Percentiles rank a stretch among this genome's conserved stretches.
phyloP scores from a whole-genome alignment of 2,113 vertebrate genomes.

The Dryoscopus gambensis region DNA sequence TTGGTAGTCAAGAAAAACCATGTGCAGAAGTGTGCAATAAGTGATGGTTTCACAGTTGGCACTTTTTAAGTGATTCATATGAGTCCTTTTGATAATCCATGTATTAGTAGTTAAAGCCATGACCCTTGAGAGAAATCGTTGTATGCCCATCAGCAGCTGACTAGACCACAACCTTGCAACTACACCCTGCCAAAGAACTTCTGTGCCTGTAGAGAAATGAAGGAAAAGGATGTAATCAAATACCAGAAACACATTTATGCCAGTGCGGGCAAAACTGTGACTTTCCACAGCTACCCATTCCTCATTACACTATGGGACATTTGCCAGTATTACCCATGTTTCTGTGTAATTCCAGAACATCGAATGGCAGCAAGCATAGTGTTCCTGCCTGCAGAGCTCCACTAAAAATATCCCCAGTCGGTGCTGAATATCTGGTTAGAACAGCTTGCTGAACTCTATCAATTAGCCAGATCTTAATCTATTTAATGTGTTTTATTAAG shows the following conservation, averaged over 20 bases:
- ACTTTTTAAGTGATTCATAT: neutral
- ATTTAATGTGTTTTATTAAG: slow-evolving; percentile 66
- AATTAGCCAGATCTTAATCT: slow-evolving; percentile 67
- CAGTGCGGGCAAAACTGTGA: neutral
- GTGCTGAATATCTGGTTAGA: slow-evolving; percentile 49
- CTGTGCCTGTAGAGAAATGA: neutral
- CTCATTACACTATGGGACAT: neutral
- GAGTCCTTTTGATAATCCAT: neutral
- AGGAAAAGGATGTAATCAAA: neutral
- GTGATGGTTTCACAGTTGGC: neutral
- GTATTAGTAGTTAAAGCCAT: neutral
- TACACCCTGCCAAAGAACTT: neutral
- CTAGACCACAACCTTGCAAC: neutral
- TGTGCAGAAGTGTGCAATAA: neutral
- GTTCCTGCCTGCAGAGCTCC: slow-evolving; percentile 37
- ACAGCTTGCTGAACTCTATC: slow-evolving; percentile 63
- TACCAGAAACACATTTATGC: neutral
- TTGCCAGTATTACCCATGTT: neutral
- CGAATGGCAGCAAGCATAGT: neutral
- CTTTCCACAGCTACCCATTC: neutral
- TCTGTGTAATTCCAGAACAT: slow-evolving; percentile 37
- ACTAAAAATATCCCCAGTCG: slow-evolving; percentile 48
- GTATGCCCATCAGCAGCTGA: neutral
- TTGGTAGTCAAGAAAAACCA: neutral
- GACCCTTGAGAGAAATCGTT: neutral